Conservation (phyloP, 2,113 vertebrate genomes). For the Oncorhynchus nerka region DNA sequence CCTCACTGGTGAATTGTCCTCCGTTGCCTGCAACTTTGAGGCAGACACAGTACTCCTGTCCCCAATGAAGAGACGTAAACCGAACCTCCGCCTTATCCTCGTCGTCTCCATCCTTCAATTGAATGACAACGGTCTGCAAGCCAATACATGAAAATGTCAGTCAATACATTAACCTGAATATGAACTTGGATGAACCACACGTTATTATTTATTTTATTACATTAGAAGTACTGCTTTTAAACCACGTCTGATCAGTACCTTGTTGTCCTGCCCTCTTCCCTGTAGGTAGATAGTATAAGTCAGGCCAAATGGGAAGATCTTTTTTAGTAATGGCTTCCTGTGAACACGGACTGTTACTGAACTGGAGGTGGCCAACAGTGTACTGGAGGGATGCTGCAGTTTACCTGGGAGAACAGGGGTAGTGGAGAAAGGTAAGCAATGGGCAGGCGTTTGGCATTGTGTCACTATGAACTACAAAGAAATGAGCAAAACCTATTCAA, state of each 20-base stretch:
- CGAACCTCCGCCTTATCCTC: slow-evolving; percentile 4
- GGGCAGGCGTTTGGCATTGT: too few species aligned
- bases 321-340: slow-evolving; percentile 49
- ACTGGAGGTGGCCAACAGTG: slow-evolving; percentile 50
- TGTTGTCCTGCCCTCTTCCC: slow-evolving; percentile 38
- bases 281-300: slow-evolving; percentile 58
- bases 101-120: slow-evolving; percentile 24
- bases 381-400: slow-evolving; percentile 63
- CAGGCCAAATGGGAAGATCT: slow-evolving; percentile 51
- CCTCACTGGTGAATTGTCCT: not conserved
- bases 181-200: not conserved
- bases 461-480: not conserved
- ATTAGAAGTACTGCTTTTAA: too few species aligned
- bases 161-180: not conserved
- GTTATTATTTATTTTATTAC: too few species aligned
- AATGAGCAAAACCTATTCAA: not conserved
- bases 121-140: slow-evolving; percentile 37
- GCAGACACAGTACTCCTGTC: slow-evolving; percentile 64
- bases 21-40: slow-evolving; percentile 26
- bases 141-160: not conserved
- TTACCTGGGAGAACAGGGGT: slow-evolving; percentile 46
- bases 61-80: slow-evolving; percentile 54
- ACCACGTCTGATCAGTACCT: slow-evolving; percentile 35
- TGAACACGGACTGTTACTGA: slow-evolving; percentile 55
- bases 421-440: not conserved